Base-by-base conservation (phyloP, 2,113 vertebrate genomes). In the Pica pica region DNA sequence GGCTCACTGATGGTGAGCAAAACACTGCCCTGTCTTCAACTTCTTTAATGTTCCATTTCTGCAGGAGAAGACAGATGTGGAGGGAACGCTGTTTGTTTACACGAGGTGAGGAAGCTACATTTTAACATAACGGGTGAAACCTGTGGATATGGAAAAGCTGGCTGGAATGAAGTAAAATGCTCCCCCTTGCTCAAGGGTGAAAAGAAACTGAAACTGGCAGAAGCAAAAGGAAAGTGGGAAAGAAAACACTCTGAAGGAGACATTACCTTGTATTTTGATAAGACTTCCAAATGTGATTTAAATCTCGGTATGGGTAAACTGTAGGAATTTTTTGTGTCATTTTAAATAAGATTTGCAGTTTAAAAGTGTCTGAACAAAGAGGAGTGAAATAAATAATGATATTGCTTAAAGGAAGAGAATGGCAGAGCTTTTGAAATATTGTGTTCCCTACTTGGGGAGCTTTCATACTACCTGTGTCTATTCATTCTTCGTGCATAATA, bases 31-130 rank as follows among this genome's bases (percentile, higher is more conserved):
- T 83, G 22, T 35, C 81, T 83, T 89, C 33, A 95, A 28, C 60
- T 83, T 61, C 28, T 44, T 92, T 30, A 44, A 56, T 85, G 68
- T 96, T 91, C 75, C 63, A 87, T 97, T 77, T 85, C 77, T 96
- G 83, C 93, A 99, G 99, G 99, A 99, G 95, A 99, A 99, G 98
- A 99, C 99, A 2, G 98, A 99, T 18, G 99, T 99, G 90, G 99
- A 99, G 95, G 99, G 99, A 73, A 99, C 99, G 0, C 97, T 99
- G 53, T 99, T 99, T 98, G 99, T 99, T 93, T 99, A 99, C 83
- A 99, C 98, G 50, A 99, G 99, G 99, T 99, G 96, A 98, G 98
- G 68, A 52, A 3, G 1, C 61, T 26, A 33, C 10, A 6, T 35
- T 82, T 65, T 37, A 18, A 27, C 5, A 2, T 4, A 0, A 4